phyloP scores from a whole-genome alignment of 2,888 invertebrate species.

The Ichneumoninae sp. region DNA sequence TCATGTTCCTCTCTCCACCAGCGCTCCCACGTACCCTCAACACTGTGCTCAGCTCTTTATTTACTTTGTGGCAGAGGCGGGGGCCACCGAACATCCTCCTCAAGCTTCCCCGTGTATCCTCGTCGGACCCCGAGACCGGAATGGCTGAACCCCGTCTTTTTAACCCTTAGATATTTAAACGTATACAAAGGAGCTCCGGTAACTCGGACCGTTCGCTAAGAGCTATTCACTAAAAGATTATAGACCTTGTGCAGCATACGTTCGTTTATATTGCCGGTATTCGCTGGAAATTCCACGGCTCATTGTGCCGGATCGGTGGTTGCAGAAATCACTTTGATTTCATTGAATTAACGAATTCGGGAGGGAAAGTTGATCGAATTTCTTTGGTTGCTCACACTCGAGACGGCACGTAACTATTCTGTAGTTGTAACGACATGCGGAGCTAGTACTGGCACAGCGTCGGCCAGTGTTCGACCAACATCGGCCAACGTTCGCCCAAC shows the following conservation, averaged over 20 bases:
- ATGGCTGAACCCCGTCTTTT: not conserved
- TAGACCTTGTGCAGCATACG: not conserved
- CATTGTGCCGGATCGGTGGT: not conserved
- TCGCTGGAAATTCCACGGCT: not conserved
- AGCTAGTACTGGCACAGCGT: too few species aligned
- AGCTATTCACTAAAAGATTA: slow-evolving; percentile 10
- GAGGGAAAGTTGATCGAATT: not conserved
- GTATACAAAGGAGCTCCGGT: not conserved
- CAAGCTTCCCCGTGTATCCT: not conserved
- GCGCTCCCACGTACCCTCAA: not conserved
- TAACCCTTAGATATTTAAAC: slow-evolving; percentile 13
- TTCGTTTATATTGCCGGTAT: not conserved
- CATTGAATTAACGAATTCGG: not conserved
- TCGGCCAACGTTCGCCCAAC: too few species aligned
- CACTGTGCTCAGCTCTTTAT: slow-evolving; percentile 24
- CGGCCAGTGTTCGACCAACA: too few species aligned
- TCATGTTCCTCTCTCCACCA: slow-evolving; percentile 24
- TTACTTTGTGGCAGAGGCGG: slow-evolving; percentile 33
- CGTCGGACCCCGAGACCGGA: slow-evolving; percentile 2
- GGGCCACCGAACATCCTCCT: not conserved
- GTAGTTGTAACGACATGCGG: too few species aligned
- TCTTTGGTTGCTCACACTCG: too few species aligned
- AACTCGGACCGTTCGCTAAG: slow-evolving; percentile 3
- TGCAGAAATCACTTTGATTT: too few species aligned
- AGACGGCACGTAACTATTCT: too few species aligned